phyloP scores from a whole-genome alignment of 2,797 vertebrate genomes.

The Botia kubotai region DNA sequence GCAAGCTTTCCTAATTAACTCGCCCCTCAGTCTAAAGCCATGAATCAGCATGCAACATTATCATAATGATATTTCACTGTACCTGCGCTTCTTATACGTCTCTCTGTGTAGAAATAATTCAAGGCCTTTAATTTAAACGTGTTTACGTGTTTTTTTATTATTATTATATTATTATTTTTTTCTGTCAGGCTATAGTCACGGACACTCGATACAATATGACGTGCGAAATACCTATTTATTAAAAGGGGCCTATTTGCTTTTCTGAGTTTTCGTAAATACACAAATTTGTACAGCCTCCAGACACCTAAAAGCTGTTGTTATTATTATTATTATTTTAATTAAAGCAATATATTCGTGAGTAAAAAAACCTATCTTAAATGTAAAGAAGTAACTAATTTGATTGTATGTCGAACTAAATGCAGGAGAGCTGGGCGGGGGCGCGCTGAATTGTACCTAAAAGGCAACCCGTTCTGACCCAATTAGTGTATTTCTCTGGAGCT shows the following conservation, averaged over 20 bases:
- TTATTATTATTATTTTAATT: background rate
- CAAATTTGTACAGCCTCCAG: background rate
- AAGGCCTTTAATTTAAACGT: background rate
- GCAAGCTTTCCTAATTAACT: slow-evolving; percentile 79
- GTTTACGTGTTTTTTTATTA: background rate
- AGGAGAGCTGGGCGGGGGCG: background rate
- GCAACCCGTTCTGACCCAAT: slow-evolving; percentile 65
- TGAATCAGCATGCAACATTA: slow-evolving; percentile 74
- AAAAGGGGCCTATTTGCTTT: background rate
- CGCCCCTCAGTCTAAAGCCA: slow-evolving; percentile 56
- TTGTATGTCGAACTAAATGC: background rate
- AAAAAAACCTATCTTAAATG: background rate
- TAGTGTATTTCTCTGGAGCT: slow-evolving; percentile 63
- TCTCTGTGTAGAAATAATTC: slow-evolving; percentile 54
- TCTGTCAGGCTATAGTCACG: background rate
- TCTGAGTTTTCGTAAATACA: no score
- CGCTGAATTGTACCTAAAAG: slow-evolving; percentile 54
- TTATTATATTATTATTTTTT: no score
- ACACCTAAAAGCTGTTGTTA: background rate
- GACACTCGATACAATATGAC: background rate
- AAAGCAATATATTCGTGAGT: background rate
- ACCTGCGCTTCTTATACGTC: slow-evolving; percentile 66
- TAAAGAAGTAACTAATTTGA: background rate
- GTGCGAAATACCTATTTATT: background rate
- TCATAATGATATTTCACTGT: slow-evolving; percentile 71